Conservation (phyloP, 2,797 vertebrate genomes). For the Orientallactaga sibirica region DNA sequence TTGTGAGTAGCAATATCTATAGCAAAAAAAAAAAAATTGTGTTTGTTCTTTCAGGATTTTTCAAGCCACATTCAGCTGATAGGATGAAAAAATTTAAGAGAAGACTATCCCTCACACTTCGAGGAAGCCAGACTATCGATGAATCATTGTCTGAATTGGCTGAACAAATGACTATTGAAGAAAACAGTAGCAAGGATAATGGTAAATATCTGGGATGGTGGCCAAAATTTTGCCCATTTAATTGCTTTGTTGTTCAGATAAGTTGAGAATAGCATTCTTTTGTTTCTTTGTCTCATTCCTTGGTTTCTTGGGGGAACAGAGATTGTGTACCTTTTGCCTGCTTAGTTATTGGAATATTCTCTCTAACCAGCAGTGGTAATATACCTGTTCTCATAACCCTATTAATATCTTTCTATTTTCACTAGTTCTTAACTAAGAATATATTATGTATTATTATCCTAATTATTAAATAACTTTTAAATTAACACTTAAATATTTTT, state of each 20-base stretch:
- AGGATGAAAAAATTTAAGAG: slow-evolving; percentile 99
- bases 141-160: slow-evolving; percentile 98
- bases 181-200: slow-evolving; percentile 97
- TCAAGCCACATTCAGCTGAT: slow-evolving; percentile 90
- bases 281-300: slow-evolving; percentile 20
- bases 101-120: slow-evolving; percentile 96
- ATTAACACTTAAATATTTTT: slow-evolving; percentile 37
- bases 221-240: slow-evolving; percentile 1
- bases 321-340: background rate
- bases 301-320: slow-evolving; percentile 42
- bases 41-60: slow-evolving; percentile 89
- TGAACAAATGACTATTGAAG: slow-evolving; percentile 99
- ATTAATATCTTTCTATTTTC: slow-evolving; percentile 16
- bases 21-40: slow-evolving; percentile 38
- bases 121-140: slow-evolving; percentile 98
- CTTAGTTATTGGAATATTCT: slow-evolving; percentile 18
- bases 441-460: background rate
- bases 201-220: slow-evolving; percentile 87
- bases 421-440: slow-evolving; percentile 44
- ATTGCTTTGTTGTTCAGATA: slow-evolving; percentile 42
- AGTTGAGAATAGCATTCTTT: slow-evolving; percentile 19
- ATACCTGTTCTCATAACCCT: background rate
- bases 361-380: background rate
- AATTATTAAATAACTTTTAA: slow-evolving; percentile 62
- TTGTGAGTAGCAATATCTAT: slow-evolving; percentile 56